Evolutionary conservation across 2,888 invertebrate genomes (phyloP), one percentile per base, ranked within the genome.

Genomic region (Volucella zonaria): DNA sequence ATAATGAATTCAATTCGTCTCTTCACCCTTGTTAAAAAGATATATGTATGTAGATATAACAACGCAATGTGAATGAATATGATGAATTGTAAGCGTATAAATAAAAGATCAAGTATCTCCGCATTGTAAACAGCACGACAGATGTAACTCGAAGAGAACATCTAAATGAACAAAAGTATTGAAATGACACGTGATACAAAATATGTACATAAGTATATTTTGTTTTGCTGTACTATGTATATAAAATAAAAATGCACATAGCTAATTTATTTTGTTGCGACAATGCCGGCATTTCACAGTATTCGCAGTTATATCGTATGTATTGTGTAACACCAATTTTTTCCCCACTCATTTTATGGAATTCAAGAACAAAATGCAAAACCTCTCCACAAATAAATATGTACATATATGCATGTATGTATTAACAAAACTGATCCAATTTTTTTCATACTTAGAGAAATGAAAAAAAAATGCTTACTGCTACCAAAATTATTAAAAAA

Each of bases 241-340:
- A 76, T 64, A 52, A 70, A 64, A 75, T 70, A 64, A 38, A 64
- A 58, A 58, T 76, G 23, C 75, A 62, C 18, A 67, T 64, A 42
- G 52, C 58, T 49, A 23, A 64, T 62, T 1, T 62, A 43, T 61
- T 68, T 67, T 51, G 49, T 40, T 61, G 49, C 49, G 43, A 42
- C 42, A 54, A 54, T 67, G 70, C 81, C 81, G 81, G 81, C 58
- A 70, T 64, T 76, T 62, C 62, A 80, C 45, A 43, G 49, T 58
- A 49, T 40, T 23, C n/a, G 62, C 45, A 49, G 43, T 40, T 15
- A 43, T 71, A 49, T 51, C 14, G 45, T 66, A 43, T 62, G 49
- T 82, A 82, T 82, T 79, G 78, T 82, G 79, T 82, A 82, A 82
- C 71, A 77, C 64, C 59, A 59, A 59, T 71, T 51, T 76, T 70